These are phyloP conservation scores for Daboia siamensis DNA, from an alignment of 2,113 vertebrate genomes.

Conservation along the genomic window DNA sequence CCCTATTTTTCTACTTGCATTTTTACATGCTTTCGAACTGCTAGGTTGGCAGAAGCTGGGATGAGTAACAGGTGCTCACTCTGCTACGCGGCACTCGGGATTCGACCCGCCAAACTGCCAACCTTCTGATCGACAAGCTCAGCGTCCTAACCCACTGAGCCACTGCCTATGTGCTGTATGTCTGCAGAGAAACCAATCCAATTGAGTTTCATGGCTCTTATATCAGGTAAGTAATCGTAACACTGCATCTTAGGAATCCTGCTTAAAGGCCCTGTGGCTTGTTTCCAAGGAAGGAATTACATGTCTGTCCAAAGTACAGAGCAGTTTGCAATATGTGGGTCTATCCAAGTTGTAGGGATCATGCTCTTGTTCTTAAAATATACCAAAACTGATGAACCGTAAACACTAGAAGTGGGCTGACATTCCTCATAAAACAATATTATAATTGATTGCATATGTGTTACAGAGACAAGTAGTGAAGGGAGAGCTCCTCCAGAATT, in stretches of 20 bases:
- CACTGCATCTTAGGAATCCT: not conserved
- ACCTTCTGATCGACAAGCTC: too few relatives aligned
- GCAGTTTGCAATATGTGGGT: not conserved
- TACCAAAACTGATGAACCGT: not conserved
- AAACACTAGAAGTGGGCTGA: not conserved
- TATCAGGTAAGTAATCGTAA: too few relatives aligned
- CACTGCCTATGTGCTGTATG: not conserved
- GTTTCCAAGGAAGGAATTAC: not conserved
- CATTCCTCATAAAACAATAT: not conserved
- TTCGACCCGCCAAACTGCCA: too few relatives aligned
- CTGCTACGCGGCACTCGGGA: too few relatives aligned
- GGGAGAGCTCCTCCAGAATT: not conserved
- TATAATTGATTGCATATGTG: not conserved
- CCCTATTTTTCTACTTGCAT: too few relatives aligned
- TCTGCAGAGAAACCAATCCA: not conserved
- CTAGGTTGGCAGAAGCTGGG: too few relatives aligned
- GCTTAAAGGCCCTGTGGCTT: not conserved
- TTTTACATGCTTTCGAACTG: too few relatives aligned
- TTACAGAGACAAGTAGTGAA: not conserved
- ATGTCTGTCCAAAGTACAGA: not conserved
- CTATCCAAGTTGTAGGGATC: not conserved
- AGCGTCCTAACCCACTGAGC: too few relatives aligned
- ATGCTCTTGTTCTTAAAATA: not conserved
- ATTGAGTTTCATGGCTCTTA: not conserved
- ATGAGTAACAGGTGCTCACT: too few relatives aligned